A percentile compares a stretch with the other conserved stretches of the same genome.
phyloP scores from a whole-genome alignment of 1,140 invertebrate species.

The Anastrepha ludens region DNA sequence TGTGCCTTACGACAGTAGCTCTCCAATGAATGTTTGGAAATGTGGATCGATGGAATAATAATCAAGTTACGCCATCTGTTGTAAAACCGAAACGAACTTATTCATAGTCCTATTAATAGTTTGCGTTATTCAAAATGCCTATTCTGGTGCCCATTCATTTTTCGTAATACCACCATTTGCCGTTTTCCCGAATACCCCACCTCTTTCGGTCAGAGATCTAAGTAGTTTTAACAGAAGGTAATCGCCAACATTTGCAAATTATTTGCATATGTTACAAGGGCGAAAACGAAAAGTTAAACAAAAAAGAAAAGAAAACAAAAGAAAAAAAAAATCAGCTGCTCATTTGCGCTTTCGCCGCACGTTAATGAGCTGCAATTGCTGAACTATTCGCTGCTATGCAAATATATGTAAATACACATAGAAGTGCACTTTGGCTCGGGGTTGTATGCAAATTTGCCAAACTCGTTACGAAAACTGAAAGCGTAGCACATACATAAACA shows the following conservation, averaged over 20 bases:
- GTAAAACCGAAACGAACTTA: too few species aligned
- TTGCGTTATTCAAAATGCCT: too few species aligned
- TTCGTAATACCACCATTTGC: background rate
- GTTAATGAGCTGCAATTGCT: background rate
- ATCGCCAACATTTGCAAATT: background rate
- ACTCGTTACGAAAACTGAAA: background rate
- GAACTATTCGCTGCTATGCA: background rate
- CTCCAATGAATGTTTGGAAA: too few species aligned
- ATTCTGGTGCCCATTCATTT: too few species aligned
- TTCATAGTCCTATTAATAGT: too few species aligned
- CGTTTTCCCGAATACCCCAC: background rate
- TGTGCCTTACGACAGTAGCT: too few species aligned
- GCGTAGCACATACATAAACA: background rate
- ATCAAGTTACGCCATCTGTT: too few species aligned
- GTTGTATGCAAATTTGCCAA: conserved; percentile 5
- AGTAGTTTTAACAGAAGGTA: background rate
- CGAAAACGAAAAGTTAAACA: background rate
- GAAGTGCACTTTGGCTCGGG: background rate
- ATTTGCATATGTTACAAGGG: background rate
- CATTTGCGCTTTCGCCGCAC: background rate
- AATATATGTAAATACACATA: too few species aligned
- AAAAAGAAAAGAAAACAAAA: background rate
- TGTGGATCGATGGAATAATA: too few species aligned
- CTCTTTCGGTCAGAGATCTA: background rate
- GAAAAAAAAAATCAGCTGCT: background rate